A percentile compares a stretch with the other conserved stretches of the same genome.
Conservation (phyloP, 2,888 invertebrate genomes). For the Platerodrilus igneus region DNA sequence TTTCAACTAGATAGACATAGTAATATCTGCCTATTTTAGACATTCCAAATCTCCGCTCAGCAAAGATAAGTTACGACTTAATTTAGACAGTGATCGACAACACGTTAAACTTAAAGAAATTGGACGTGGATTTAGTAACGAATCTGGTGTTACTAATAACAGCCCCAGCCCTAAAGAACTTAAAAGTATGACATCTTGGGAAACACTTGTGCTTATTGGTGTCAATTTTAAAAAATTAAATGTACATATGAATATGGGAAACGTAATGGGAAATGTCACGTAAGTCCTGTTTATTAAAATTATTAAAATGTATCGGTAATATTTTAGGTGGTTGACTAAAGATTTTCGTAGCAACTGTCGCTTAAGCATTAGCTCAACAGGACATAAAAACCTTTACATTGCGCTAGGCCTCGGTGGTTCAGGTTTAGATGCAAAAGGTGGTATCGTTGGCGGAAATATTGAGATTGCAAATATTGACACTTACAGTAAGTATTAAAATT, state of each 20-base stretch:
- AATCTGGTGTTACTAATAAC: slow-evolving; percentile 48
- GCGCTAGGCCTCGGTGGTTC: slow-evolving; percentile 85
- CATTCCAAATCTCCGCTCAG: slow-evolving; percentile 37
- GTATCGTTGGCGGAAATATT: slow-evolving; percentile 95
- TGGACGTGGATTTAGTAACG: slow-evolving; percentile 56
- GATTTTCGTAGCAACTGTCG: slow-evolving; percentile 90
- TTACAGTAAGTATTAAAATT: slow-evolving; percentile 67
- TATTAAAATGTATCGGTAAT: slow-evolving; percentile 6
- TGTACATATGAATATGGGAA: slow-evolving; percentile 99
- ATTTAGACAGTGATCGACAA: slow-evolving; percentile 52
- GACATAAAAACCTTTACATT: slow-evolving; percentile 89
- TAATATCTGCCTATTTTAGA: slow-evolving; percentile 9
- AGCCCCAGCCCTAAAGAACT: slow-evolving; percentile 58
- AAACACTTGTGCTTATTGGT: slow-evolving; percentile 91
- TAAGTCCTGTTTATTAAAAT: too few species aligned
- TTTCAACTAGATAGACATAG: background rate
- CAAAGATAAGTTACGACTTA: slow-evolving; percentile 56
- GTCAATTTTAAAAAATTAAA: slow-evolving; percentile 94
- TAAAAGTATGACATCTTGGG: slow-evolving; percentile 79
- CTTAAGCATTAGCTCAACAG: slow-evolving; percentile 88
- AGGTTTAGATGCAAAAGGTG: slow-evolving; percentile 91
- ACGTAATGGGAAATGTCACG: slow-evolving; percentile 97
- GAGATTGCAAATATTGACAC: slow-evolving; percentile 86
- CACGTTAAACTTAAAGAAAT: slow-evolving; percentile 52
- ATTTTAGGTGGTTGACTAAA: slow-evolving; percentile 78